These are phyloP conservation scores for Entelurus aequoreus DNA, from an alignment of 2,113 vertebrate genomes.

Conservation along the genomic window DNA sequence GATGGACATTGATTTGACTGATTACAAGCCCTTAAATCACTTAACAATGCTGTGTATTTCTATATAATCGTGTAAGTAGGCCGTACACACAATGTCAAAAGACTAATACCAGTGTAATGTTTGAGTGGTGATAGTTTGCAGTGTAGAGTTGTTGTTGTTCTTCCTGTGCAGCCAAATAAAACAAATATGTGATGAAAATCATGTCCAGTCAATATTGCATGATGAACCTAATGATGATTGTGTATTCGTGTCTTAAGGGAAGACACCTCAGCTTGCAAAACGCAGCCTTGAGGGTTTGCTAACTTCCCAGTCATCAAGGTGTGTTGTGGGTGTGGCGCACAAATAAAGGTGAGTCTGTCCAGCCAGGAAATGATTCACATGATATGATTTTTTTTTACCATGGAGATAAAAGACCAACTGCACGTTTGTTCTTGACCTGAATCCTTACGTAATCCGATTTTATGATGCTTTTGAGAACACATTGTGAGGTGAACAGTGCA, in stretches of 20 bases:
- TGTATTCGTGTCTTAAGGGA: neutral
- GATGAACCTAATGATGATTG: neutral
- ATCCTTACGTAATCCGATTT: neutral
- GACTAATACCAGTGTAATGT: too few relatives aligned
- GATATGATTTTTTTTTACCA: neutral
- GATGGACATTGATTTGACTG: too few relatives aligned
- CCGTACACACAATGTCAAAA: too few relatives aligned
- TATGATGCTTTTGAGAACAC: neutral
- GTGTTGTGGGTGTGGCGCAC: conserved; percentile 29
- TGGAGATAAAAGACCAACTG: neutral
- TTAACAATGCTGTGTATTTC: too few relatives aligned
- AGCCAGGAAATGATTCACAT: conserved; percentile 54
- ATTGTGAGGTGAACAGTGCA: conserved; percentile 7
- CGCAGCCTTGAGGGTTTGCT: neutral
- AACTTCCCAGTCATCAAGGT: neutral
- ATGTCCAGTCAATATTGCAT: neutral
- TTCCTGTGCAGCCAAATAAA: too few relatives aligned
- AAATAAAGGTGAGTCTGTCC: conserved; percentile 47
- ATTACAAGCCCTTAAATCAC: too few relatives aligned
- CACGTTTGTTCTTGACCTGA: neutral
- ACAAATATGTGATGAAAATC: too few relatives aligned
- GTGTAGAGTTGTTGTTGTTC: too few relatives aligned
- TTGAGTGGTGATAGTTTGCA: too few relatives aligned
- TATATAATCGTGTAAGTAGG: too few relatives aligned
- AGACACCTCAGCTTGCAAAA: neutral